Conservation (phyloP, 2,888 invertebrate genomes). For the Protonemura montana region DNA sequence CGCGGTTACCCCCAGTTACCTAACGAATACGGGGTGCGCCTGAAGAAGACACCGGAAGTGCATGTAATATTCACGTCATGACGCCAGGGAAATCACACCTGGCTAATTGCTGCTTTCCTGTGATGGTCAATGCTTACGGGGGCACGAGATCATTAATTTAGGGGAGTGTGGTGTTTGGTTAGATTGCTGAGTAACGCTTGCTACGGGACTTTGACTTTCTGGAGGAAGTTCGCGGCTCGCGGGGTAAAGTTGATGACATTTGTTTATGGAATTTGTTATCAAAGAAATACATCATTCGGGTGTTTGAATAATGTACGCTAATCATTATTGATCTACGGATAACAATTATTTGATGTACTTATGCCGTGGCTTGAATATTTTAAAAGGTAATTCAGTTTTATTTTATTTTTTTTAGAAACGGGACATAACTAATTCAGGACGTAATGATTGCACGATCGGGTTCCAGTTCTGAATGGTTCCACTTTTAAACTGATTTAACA, state of each 20-base stretch:
- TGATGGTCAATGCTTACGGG: not conserved
- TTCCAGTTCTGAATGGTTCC: no score
- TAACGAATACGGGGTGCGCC: not conserved
- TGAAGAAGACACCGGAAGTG: slow-evolving; percentile 38
- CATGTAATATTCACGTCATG: slow-evolving; percentile 20
- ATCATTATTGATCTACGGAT: not conserved
- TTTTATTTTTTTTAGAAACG: no score
- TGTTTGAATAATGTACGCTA: not conserved
- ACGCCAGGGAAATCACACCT: slow-evolving; percentile 25
- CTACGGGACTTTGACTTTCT: no score
- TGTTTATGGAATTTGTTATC: not conserved
- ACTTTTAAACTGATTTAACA: no score
- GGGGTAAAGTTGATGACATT: not conserved
- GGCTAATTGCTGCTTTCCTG: not conserved
- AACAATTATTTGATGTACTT: not conserved
- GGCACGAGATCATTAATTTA: not conserved
- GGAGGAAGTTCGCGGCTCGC: not conserved
- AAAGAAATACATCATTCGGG: not conserved
- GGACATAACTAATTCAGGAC: no score
- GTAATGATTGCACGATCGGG: no score
- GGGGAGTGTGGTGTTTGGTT: not conserved
- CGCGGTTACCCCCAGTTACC: not conserved
- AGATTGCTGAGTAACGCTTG: not conserved
- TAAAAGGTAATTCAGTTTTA: no score
- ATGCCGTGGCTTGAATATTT: no score